phyloP scores from a whole-genome alignment of 2,797 vertebrate genomes.

The Numenius phaeopus region DNA sequence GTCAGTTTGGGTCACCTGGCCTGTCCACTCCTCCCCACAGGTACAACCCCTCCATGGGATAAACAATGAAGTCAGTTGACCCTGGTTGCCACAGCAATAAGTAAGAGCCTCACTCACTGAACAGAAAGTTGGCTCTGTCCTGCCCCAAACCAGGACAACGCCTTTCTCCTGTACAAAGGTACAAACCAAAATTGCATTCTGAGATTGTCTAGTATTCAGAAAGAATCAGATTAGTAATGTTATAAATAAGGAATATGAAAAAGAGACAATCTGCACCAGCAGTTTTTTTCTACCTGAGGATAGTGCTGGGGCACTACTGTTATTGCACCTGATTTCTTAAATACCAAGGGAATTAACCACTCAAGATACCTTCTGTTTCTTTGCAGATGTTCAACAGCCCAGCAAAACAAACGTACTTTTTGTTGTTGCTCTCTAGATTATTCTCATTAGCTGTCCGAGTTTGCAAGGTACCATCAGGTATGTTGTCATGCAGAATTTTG shows the following conservation, averaged over 20 bases:
- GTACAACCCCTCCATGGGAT: no score
- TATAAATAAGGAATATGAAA: neutral
- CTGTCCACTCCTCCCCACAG: no score
- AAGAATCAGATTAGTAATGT: neutral
- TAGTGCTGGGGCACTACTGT: neutral
- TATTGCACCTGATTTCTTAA: neutral
- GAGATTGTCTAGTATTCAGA: neutral
- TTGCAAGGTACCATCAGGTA: neutral
- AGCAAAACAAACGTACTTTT: neutral
- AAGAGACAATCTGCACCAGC: neutral
- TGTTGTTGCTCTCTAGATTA: neutral
- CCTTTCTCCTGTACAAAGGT: neutral
- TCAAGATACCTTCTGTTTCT: neutral
- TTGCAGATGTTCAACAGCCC: neutral
- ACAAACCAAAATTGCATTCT: neutral
- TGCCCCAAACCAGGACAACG: no score
- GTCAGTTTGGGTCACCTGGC: no score
- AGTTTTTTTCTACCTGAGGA: neutral
- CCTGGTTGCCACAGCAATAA: no score
- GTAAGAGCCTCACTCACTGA: no score
- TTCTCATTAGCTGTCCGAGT: neutral
- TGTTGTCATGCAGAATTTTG: neutral
- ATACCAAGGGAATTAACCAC: neutral
- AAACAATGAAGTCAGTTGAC: no score
- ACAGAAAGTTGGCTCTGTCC: no score